Base-by-base conservation (phyloP, 1,140 invertebrate genomes). In the Solenopsis invicta region DNA sequence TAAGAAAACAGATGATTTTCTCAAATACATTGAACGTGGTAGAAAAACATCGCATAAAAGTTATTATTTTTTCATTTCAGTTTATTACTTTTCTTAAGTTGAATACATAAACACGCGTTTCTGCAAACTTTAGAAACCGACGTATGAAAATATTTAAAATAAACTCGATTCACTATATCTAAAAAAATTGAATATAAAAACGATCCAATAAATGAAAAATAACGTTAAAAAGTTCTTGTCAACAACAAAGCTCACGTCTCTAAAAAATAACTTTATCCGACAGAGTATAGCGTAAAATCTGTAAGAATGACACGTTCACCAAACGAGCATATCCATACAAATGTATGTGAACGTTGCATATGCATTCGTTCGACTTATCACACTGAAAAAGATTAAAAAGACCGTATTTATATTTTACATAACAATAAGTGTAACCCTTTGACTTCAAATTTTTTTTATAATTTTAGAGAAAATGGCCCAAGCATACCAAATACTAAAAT, bases 231-330 rank as follows among this genome's bases (percentile, higher is more conserved):
- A n/a, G n/a, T 59, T 80, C 29, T 21, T 56, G 16, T 59, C 4
- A 34, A 56, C 52, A 56, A 59, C 24, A 2, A 45, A 29, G 21
- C n/a, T 81, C 64, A 37, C 9, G 34, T 54, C 48, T 52, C 45
- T 52, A 29, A 78, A 59, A 81, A 81, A 81, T 54, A 81, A 21
- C 21, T 69, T 56, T 1, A 41, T 69, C 21, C 16, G 50, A 56
- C 56, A 71, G 29, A 29, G 29, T 29, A 29, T 29, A 29, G 2
- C 29, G 29, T 16, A 37, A 24, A 69, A 52, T 29, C 29, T 9
- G 62, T 0, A 71, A 81, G 21, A 71, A 81, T 71, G 37, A 29
- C 34, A 56, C 24, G 10, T 29, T 45, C 50, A 18, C 3, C 18
- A 45, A 45, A 45, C 66, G 21, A 71, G 10, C 41, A 45, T 24